Percentiles rank a stretch among this genome's conserved stretches.
Evolutionary conservation across 1,140 invertebrate genomes (phyloP).

Genomic region (Microplitis mediator): DNA sequence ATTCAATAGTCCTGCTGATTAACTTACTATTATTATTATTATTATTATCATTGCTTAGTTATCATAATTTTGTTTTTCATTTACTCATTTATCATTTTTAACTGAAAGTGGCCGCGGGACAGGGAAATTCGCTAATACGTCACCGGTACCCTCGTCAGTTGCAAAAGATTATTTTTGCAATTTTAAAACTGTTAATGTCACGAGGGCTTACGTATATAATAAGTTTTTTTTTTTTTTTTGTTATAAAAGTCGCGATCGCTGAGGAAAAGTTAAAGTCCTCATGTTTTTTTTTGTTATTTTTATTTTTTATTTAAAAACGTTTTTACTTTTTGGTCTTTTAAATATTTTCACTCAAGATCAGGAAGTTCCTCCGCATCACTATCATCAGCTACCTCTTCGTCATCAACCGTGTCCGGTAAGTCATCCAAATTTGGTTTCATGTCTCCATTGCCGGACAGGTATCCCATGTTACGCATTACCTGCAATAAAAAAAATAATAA

Average conservation of each 20-base stretch:
- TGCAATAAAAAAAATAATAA: constrained; percentile 33
- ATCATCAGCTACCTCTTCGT: constrained; percentile 57
- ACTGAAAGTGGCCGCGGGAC: neutral
- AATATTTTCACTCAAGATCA: constrained; percentile 60
- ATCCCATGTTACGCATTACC: constrained; percentile 68
- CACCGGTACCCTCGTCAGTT: neutral
- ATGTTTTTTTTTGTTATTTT: constrained; percentile 4
- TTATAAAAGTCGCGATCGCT: neutral
- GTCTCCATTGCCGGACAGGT: constrained; percentile 62
- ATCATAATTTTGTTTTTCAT: neutral
- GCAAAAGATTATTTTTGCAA: neutral
- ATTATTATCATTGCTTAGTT: neutral
- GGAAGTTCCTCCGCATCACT: constrained; percentile 68
- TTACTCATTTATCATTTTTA: neutral
- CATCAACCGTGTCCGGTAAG: constrained; percentile 48
- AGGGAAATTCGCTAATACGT: neutral
- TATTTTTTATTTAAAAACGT: constrained; percentile 34
- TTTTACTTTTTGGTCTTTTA: constrained; percentile 34
- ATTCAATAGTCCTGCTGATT: neutral
- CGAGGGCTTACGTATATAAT: neutral
- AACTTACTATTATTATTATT: neutral
- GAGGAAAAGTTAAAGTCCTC: constrained; percentile 19
- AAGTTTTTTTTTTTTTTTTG: too few species aligned
- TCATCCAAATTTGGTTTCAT: constrained; percentile 59
- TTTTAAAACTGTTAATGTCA: neutral